Evolutionary conservation across 2,888 invertebrate genomes (phyloP).

Genomic region (Nebria salina): DNA sequence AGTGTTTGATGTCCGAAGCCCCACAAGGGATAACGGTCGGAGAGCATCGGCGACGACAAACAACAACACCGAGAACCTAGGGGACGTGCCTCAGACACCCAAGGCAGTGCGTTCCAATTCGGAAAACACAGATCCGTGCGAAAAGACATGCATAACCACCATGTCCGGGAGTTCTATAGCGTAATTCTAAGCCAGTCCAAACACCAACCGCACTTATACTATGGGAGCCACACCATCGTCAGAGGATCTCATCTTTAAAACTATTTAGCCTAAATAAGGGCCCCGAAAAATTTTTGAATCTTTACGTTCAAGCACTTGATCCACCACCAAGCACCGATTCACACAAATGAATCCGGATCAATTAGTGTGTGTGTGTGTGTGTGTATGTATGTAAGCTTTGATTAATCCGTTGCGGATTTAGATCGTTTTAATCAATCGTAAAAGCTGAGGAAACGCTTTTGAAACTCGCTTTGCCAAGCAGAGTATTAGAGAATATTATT

Average conservation of each 20-base stretch:
- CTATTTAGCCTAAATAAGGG: background rate
- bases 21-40: constrained; percentile 62
- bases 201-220: background rate
- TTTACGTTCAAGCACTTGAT: constrained; percentile 3
- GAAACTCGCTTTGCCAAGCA: background rate
- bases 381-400: constrained; percentile 22
- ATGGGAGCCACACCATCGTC: background rate
- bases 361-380: constrained; percentile 9
- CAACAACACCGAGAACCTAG: constrained; percentile 60
- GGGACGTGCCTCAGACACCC: constrained; percentile 60
- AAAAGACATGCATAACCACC: constrained; percentile 67
- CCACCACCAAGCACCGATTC: constrained; percentile 14
- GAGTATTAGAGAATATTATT: background rate
- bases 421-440: background rate
- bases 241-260: background rate
- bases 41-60: constrained; percentile 66
- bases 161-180: constrained; percentile 69
- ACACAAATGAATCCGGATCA: background rate
- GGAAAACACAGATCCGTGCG: constrained; percentile 65
- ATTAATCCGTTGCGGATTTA: constrained; percentile 6
- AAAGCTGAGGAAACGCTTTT: background rate
- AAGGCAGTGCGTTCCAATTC: constrained; percentile 65
- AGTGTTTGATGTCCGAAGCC: constrained; percentile 69
- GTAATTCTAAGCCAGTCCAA: constrained; percentile 58
- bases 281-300: background rate